These are phyloP conservation scores for Ceratotherium simum DNA, from an alignment of 2,113 vertebrate species.

Conservation along the genomic window DNA sequence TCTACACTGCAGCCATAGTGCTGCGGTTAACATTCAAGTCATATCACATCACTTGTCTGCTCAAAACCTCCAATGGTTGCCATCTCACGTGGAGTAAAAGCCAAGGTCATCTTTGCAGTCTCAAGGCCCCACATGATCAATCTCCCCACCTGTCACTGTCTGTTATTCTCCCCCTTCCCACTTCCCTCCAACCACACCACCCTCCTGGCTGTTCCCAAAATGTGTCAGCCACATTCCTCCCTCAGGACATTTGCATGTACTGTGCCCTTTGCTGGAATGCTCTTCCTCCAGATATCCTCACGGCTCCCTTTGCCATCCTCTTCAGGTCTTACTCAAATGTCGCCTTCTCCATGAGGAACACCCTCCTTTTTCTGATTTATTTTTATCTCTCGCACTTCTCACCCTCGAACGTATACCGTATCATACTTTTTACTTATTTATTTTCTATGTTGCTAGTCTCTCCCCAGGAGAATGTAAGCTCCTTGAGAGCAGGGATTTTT, in stretches of 20 bases:
- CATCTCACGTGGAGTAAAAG: background rate
- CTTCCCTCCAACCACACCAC: background rate
- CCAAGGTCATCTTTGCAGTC: background rate
- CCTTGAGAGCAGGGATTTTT: constrained; percentile 40
- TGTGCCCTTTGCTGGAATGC: background rate
- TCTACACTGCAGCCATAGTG: background rate
- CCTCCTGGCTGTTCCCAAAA: background rate
- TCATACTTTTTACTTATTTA: background rate
- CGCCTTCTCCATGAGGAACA: background rate
- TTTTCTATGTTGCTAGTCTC: background rate
- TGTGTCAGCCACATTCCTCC: background rate
- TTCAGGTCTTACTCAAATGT: background rate
- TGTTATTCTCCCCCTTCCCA: background rate
- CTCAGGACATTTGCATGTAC: constrained; percentile 34
- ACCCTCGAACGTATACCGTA: background rate
- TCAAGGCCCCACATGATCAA: background rate
- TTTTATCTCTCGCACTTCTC: background rate
- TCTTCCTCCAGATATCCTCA: background rate
- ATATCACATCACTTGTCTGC: background rate
- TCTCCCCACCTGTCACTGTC: background rate
- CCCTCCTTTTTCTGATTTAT: background rate
- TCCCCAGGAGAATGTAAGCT: constrained; percentile 18
- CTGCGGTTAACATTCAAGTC: background rate
- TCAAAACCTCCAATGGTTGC: background rate
- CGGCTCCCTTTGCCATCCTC: background rate